Evolutionary conservation across 2,888 invertebrate species (phyloP).

Genomic region (Lasioglossum leucozonium): DNA sequence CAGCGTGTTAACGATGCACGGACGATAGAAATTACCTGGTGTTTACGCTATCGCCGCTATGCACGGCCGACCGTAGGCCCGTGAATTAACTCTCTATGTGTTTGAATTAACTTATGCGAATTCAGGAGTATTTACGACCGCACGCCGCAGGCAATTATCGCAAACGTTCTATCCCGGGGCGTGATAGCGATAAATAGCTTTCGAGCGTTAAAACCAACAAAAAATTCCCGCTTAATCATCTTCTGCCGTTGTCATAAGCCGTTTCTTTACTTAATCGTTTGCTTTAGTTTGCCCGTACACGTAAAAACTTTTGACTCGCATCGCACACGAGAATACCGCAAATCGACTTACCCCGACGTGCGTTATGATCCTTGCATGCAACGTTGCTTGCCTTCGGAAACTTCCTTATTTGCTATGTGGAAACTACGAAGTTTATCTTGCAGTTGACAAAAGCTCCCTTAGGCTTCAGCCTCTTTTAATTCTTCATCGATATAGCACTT

Average conservation of each 20-base stretch:
- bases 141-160: slow-evolving; percentile 1
- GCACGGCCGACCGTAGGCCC: not conserved
- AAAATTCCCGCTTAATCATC: not conserved
- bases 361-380: not conserved
- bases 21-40: slow-evolving; percentile 62
- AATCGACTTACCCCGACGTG: not conserved
- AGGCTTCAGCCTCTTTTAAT: not conserved
- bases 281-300: not conserved
- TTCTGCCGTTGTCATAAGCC: not conserved
- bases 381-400: slow-evolving; percentile 14
- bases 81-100: slow-evolving; percentile 28
- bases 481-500: not conserved
- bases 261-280: not conserved
- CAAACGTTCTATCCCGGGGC: not conserved
- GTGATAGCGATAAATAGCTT: slow-evolving; percentile 8
- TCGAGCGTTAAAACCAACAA: not conserved
- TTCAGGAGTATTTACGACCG: slow-evolving; percentile 14
- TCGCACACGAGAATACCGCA: not conserved
- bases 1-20: slow-evolving; percentile 32
- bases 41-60: slow-evolving; percentile 49
- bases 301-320: not conserved
- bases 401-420: not conserved
- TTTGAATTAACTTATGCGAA: slow-evolving; percentile 32
- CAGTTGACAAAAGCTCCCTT: not conserved
- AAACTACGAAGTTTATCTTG: slow-evolving; percentile 10